Evolutionary conservation across 2,888 invertebrate species (phyloP), one percentile per base, ranked within the genome.

Genomic region (Disparrhopalites patrizii): DNA sequence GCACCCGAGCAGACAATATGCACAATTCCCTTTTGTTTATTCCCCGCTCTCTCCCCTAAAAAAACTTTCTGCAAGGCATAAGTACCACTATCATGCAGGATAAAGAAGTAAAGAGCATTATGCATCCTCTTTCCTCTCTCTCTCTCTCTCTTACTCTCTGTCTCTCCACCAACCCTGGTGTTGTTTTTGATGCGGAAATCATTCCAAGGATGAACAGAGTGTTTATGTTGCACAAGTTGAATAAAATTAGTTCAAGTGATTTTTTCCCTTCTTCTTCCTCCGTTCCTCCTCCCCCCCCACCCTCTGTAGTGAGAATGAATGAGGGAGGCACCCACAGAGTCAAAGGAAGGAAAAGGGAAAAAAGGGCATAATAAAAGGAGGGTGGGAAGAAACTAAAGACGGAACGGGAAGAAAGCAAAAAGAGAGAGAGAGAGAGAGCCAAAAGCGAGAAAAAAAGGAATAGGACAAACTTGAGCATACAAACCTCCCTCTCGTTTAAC

Each of bases 221-320:
- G 61, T 61, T 61, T 61, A 61, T 61, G 61, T 61, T 61, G 61
- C 51, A 25, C 61, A 61, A 61, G 51, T 67, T 67, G 60, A 64
- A 63, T 67, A 67, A 64, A 67, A 64, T 67, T 67, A 67, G 67
- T 60, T 67, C 63, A 67, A 67, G 67, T 64, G 67, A 67, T 67
- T 67, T 64, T 64, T 64, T n/a, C n/a, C n/a, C n/a, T n/a, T n/a
- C n/a, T n/a, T n/a, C n/a, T n/a, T n/a, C n/a, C n/a, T n/a, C n/a
- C n/a, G n/a, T n/a, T n/a, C n/a, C n/a, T n/a, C n/a, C n/a, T n/a
- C n/a, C n/a, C n/a, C n/a, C n/a, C n/a, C n/a, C n/a, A n/a, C n/a
- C n/a, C n/a, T n/a, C n/a, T 67, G 60, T 64, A 60, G 63, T 64
- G 55, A 63, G 60, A 67, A 60, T 63, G 64, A 67, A 62, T 62